A percentile compares a stretch with the other conserved stretches of the same genome.
phyloP scores from a whole-genome alignment of 2,113 vertebrate genomes.

The Salminus brasiliensis region DNA sequence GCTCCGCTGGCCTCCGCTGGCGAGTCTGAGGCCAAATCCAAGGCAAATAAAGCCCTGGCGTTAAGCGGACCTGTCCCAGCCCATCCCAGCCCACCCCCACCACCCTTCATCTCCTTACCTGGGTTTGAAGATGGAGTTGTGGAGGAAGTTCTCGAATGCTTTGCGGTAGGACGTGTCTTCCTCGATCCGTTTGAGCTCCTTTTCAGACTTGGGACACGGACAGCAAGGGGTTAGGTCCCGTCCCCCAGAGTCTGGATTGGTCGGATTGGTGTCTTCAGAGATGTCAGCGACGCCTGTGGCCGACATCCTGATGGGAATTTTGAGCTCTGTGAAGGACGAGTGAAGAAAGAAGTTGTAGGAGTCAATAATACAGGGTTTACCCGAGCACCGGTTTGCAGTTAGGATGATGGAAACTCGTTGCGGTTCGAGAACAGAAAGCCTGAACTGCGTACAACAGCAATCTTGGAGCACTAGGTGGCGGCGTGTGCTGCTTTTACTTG shows the following conservation, averaged over 20 bases:
- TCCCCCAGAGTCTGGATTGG: slow-evolving; percentile 80
- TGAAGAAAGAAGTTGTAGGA: slow-evolving; percentile 1
- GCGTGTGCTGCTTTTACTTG: background rate
- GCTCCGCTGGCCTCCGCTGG: background rate
- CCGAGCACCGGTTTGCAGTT: too few relatives aligned
- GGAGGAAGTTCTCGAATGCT: slow-evolving; percentile 96
- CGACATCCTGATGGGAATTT: slow-evolving; percentile 88
- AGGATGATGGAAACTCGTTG: background rate
- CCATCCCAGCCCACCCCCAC: too few relatives aligned
- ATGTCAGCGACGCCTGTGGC: slow-evolving; percentile 86
- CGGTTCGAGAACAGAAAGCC: background rate
- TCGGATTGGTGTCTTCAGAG: slow-evolving; percentile 86
- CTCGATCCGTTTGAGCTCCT: slow-evolving; percentile 87
- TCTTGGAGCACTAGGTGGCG: background rate
- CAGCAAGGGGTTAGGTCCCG: slow-evolving; percentile 88
- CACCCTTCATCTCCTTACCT: slow-evolving; percentile 73
- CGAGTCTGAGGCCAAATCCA: background rate
- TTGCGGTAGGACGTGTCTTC: slow-evolving; percentile 93
- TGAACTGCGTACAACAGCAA: background rate
- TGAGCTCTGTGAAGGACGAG: slow-evolving; percentile 77
- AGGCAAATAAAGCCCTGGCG: background rate
- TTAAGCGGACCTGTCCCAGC: background rate
- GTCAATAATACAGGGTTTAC: too few relatives aligned
- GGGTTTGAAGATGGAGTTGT: slow-evolving; percentile 95
- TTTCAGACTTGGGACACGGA: slow-evolving; percentile 88